Evolutionary conservation across 1,140 invertebrate genomes (phyloP).

Genomic region (Panagrolaimus sp.): DNA sequence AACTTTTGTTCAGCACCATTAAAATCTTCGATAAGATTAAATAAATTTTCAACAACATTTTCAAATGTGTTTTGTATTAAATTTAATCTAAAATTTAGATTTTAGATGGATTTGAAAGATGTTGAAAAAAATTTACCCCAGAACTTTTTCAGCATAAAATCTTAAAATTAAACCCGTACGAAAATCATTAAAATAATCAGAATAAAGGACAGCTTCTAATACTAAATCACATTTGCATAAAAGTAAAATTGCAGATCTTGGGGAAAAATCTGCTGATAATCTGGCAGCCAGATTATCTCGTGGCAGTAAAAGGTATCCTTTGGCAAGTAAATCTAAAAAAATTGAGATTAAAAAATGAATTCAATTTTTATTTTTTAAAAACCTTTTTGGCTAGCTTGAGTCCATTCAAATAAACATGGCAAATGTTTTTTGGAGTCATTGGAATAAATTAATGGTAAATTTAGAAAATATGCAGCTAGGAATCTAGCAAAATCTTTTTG

Average conservation of each 20-base stretch:
- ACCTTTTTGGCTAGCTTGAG: neutral
- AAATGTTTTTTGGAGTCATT: neutral
- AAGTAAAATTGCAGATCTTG: constrained; percentile 6
- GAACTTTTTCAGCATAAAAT: constrained; percentile 8
- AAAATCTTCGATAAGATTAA: neutral
- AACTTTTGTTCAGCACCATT: neutral
- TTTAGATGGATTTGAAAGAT: neutral
- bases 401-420: constrained; percentile 10
- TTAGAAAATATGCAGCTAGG: constrained; percentile 9
- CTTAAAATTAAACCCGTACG: neutral
- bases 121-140: neutral
- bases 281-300: neutral
- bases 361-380: neutral
- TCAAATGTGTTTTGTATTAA: neutral
- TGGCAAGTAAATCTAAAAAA: constrained; percentile 12
- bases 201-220: constrained; percentile 4
- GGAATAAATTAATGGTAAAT: constrained; percentile 3
- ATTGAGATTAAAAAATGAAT: neutral
- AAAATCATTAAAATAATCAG: constrained; percentile 13
- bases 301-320: neutral
- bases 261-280: neutral
- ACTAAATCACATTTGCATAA: constrained; percentile 7
- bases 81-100: neutral
- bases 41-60: neutral
- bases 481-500: constrained; percentile 9